phyloP scores from a whole-genome alignment of 2,113 vertebrate species.

The Mesocricetus auratus region DNA sequence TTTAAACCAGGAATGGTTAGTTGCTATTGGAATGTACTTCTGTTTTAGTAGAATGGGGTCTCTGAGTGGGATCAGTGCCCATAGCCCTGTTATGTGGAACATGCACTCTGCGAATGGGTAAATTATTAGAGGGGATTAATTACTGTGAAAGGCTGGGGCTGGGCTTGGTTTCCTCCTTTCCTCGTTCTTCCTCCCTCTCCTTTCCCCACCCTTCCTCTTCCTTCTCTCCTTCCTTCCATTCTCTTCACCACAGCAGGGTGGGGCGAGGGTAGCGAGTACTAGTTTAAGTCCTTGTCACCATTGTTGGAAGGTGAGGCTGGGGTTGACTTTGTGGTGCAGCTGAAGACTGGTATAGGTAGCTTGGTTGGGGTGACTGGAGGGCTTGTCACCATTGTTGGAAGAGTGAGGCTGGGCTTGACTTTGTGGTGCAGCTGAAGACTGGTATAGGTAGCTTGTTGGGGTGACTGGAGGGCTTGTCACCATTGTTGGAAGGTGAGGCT shows the following conservation, averaged over 20 bases:
- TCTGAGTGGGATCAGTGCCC: conserved; percentile 78
- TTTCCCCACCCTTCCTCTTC: background rate
- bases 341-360: background rate
- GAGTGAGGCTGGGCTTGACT: too few species aligned
- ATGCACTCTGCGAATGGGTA: conserved; percentile 80
- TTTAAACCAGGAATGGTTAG: conserved; percentile 83
- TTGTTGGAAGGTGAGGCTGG: background rate
- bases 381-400: too few species aligned
- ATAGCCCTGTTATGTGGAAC: conserved; percentile 84
- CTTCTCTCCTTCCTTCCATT: background rate
- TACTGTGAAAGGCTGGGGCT: conserved; percentile 80
- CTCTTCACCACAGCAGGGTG: conserved; percentile 15
- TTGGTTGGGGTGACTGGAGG: background rate
- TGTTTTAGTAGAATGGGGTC: conserved; percentile 81
- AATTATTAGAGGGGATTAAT: conserved; percentile 85
- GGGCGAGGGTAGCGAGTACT: conserved; percentile 11
- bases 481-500: background rate
- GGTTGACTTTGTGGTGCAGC: background rate
- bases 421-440: background rate
- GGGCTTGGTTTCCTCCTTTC: background rate
- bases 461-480: background rate
- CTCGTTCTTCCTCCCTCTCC: background rate
- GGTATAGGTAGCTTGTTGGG: background rate
- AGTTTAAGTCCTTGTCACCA: conserved; percentile 18
- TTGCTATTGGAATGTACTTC: conserved; percentile 86